phyloP scores from a whole-genome alignment of 2,888 invertebrate genomes.

The Rugalucina vietnamica region DNA sequence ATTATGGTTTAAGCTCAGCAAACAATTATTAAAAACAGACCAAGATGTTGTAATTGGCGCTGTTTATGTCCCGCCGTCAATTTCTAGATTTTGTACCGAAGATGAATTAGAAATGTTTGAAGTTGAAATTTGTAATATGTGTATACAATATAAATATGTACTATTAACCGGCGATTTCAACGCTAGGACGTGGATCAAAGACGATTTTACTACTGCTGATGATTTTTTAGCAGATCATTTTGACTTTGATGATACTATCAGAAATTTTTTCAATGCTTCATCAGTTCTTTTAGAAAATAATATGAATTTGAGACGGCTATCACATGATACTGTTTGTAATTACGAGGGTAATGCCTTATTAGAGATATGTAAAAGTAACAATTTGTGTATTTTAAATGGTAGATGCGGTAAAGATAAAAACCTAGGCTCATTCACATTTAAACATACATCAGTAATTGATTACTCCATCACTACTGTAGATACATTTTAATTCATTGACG shows the following conservation, averaged over 20 bases:
- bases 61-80: conserved; percentile 12
- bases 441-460: not conserved
- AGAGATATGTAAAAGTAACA: not conserved
- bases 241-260: conserved; percentile 1
- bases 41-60: not conserved
- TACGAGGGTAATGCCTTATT: not conserved
- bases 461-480: not conserved
- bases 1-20: conserved; percentile 5
- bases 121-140: conserved; percentile 4
- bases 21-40: not conserved
- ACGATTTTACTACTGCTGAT: conserved; percentile 13
- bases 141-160: not conserved
- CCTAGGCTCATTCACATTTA: not conserved
- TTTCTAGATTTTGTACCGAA: conserved; percentile 17
- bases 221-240: conserved; percentile 13
- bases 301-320: not conserved
- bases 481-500: not conserved
- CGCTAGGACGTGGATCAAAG: not conserved
- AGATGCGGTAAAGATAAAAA: not conserved
- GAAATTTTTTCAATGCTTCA: not conserved
- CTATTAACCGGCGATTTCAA: conserved; percentile 20
- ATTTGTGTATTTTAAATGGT: conserved; percentile 10
- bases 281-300: not conserved
- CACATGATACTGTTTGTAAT: not conserved
- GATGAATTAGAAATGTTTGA: conserved; percentile 18